Evolutionary conservation across 2,113 vertebrate genomes (phyloP).

Genomic region (Nesogale talazaci): DNA sequence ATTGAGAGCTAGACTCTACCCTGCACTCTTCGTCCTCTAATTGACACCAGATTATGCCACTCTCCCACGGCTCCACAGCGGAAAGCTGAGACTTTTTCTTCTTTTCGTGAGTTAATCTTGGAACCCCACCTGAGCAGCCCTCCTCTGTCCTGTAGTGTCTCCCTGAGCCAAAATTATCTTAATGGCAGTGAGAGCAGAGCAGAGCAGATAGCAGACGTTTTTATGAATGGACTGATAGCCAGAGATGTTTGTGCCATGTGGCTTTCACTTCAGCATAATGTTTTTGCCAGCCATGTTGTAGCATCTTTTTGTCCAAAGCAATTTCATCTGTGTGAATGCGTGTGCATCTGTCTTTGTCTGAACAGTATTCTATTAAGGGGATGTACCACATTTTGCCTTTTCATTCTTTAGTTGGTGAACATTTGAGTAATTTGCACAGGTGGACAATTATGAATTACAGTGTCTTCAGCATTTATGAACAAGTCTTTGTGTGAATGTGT

Average conservation of each 20-base stretch:
- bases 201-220: background rate
- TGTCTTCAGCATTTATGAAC: conserved; percentile 1
- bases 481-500: background rate
- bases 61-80: too few relatives aligned
- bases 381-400: conserved; percentile 17
- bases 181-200: too few relatives aligned
- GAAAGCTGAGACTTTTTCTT: too few relatives aligned
- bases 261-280: conserved; percentile 4
- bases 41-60: too few relatives aligned
- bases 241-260: background rate
- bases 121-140: too few relatives aligned
- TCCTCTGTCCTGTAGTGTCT: too few relatives aligned
- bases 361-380: background rate
- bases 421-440: background rate
- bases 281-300: conserved; percentile 40
- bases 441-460: background rate
- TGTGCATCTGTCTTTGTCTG: background rate
- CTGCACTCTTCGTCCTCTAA: too few relatives aligned
- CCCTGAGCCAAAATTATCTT: too few relatives aligned
- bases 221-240: background rate
- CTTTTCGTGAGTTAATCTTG: too few relatives aligned
- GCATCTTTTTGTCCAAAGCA: background rate
- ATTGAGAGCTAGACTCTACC: too few relatives aligned
- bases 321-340: background rate
- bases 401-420: background rate